A percentile compares a stretch with the other conserved stretches of the same genome.
These are phyloP conservation scores for Agrenia bidenticulata DNA, from an alignment of 2,888 invertebrate genomes.

Conservation along the genomic window DNA sequence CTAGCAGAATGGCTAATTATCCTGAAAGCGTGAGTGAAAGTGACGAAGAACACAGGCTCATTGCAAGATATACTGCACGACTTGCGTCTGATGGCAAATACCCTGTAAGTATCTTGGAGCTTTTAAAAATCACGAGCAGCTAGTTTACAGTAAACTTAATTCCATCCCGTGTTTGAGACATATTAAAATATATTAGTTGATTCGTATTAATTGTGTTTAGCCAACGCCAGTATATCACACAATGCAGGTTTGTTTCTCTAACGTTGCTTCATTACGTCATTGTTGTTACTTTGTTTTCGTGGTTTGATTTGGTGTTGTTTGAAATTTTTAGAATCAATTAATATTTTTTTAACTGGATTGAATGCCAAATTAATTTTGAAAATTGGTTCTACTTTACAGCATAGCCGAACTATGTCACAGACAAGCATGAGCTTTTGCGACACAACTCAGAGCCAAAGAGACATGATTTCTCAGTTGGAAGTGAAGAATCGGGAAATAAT, in stretches of 20 bases:
- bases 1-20: conserved; percentile 55
- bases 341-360: background rate
- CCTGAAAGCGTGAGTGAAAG: conserved; percentile 59
- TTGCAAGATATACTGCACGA: conserved; percentile 93
- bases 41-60: conserved; percentile 94
- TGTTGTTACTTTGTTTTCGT: conserved; percentile 2
- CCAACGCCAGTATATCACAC: conserved; percentile 48
- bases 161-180: background rate
- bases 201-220: conserved; percentile 16
- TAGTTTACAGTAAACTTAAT: too few relatives aligned
- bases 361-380: background rate
- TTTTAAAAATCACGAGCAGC: too few relatives aligned
- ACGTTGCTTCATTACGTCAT: background rate
- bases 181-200: background rate
- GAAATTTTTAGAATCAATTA: background rate
- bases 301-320: background rate
- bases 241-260: conserved; percentile 37
- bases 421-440: conserved; percentile 70
- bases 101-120: conserved; percentile 59
- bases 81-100: conserved; percentile 88
- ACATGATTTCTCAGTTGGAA: conserved; percentile 88
- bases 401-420: conserved; percentile 68
- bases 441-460: conserved; percentile 83
- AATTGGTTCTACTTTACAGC: conserved; percentile 35
- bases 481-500: conserved; percentile 94